Base-by-base conservation (phyloP, 2,113 vertebrate species). In the Zosterops japonicus region DNA sequence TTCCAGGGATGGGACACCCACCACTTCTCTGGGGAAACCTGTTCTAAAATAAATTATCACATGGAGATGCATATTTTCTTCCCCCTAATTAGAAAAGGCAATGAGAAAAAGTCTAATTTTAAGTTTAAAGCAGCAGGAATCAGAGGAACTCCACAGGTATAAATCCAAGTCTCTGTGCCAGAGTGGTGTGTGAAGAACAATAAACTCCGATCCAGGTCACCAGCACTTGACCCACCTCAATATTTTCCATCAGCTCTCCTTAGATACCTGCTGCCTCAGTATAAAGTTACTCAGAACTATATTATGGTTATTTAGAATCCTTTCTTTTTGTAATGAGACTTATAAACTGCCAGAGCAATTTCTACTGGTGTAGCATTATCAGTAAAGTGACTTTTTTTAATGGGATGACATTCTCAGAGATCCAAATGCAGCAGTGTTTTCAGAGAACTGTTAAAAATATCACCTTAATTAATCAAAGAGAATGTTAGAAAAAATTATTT, bases 11-110 rank as follows among this genome's bases (percentile, higher is more conserved):
- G 7, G 20, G 18, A 2, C 11, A 36, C 1, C 31, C 44, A 36
- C 27, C 1, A 5, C 59, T 36, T 44, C 52, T 39, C 52, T 28
- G n/a, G 19, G 22, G 6, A 4, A 59, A 9, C 2, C 11, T 44
- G 22, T 27, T 67, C 20, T 35, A 42, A 46, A 11, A 74, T 17
- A 35, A 57, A 25, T 65, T 35, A 31, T 39, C n/a, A 14, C 15
- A 46, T 53, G 10, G 12, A 50, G 36, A 56, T 14, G 9, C 0
- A 0, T 28, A 12, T 57, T 77, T 90, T 83, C 28, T 74, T 64
- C 5, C 17, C 17, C 27, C 4, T 39, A 13, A 57, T 63, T 81
- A 53, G 50, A 80, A 72, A 72, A 78, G 5, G 2, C 59, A 83
- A 8, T 3, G 21, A 69, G 7, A 77, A 8, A 36, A 92, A 94